These are phyloP conservation scores for Laterallus jamaicensis DNA, from an alignment of 2,113 vertebrate genomes.

Conservation along the genomic window DNA sequence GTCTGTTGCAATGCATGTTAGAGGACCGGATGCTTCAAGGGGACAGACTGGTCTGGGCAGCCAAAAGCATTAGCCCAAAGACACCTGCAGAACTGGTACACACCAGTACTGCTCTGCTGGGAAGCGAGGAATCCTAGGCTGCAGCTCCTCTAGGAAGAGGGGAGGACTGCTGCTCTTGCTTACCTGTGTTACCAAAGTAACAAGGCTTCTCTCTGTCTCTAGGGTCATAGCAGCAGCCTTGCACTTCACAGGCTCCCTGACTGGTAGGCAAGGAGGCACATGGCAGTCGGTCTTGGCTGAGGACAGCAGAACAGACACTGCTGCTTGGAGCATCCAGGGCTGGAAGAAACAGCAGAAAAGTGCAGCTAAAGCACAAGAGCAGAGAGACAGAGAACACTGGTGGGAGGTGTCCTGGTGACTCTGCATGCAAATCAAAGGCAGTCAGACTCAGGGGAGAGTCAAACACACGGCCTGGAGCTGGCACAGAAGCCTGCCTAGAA, in stretches of 20 bases:
- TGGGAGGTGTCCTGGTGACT: background rate
- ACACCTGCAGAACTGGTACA: background rate
- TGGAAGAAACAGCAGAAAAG: background rate
- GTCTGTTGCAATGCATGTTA: background rate
- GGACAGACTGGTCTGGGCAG: background rate
- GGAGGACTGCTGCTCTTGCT: background rate
- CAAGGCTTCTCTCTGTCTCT: constrained; percentile 43
- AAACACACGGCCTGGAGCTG: background rate
- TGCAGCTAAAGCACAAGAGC: background rate
- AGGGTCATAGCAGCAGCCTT: constrained; percentile 61
- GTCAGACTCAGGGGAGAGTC: background rate
- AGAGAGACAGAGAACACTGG: background rate
- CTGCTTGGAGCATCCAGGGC: background rate
- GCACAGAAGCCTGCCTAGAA: background rate
- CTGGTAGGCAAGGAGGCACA: background rate
- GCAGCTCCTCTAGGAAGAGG: background rate
- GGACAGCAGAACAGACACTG: constrained; percentile 14
- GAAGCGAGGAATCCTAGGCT: background rate
- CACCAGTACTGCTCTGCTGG: background rate
- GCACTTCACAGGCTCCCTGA: background rate
- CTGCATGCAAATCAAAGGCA: background rate
- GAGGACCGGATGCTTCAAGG: background rate
- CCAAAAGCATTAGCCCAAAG: background rate
- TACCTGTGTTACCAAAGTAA: constrained; percentile 72
- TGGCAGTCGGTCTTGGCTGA: background rate